Conservation (phyloP, 2,797 vertebrate genomes). For the Falco cherrug region DNA sequence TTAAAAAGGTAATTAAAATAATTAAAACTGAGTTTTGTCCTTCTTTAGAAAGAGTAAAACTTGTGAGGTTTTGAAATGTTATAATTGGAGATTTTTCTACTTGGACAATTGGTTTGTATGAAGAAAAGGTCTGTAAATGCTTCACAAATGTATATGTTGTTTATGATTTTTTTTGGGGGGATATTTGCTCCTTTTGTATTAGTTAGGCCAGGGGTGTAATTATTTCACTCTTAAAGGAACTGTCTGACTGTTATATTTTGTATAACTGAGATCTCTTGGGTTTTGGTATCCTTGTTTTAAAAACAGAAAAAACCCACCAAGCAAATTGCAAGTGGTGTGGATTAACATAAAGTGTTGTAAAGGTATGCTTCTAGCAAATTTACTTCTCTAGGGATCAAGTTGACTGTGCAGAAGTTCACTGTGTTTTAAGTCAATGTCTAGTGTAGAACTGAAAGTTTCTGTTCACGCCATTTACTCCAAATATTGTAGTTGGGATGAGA, state of each 20-base stretch:
- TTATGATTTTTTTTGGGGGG: not conserved
- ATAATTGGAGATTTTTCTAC: not conserved
- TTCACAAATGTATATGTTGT: not conserved
- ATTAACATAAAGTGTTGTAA: not conserved
- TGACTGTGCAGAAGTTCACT: not conserved
- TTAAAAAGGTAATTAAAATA: not conserved
- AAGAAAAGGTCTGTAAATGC: not conserved
- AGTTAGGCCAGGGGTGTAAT: not conserved
- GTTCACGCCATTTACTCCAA: slow-evolving; percentile 65
- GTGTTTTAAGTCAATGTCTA: slow-evolving; percentile 39
- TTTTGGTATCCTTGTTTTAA: not conserved
- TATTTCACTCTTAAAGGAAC: not conserved
- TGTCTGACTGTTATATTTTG: not conserved
- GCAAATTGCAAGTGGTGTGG: not conserved
- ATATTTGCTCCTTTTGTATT: not conserved
- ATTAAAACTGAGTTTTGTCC: not conserved
- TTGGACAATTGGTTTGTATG: not conserved
- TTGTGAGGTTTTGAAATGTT: not conserved
- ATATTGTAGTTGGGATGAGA: slow-evolving; percentile 50
- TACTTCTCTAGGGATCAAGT: slow-evolving; percentile 34
- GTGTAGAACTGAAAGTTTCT: slow-evolving; percentile 49
- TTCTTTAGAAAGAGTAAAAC: not conserved
- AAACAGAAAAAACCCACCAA: not conserved
- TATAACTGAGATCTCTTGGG: not conserved
- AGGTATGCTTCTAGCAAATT: not conserved